Base-by-base conservation (phyloP, 2,888 invertebrate genomes). In the Eutolmus rufibarbis region DNA sequence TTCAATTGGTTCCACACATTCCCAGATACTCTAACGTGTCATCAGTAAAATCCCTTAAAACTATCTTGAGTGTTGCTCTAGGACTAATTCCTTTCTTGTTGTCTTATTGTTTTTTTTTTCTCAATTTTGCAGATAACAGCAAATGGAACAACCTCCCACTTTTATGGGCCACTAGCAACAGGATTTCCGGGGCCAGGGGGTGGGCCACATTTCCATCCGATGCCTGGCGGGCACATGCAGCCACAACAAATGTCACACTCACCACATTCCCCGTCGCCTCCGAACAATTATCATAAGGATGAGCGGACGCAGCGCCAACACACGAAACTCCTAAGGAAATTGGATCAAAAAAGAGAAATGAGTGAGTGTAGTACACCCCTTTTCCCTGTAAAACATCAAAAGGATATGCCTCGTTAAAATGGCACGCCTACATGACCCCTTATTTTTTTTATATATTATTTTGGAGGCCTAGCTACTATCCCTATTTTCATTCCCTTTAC, bases 221-320 rank as follows among this genome's bases (percentile, higher is more conserved):
- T 92, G 46, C 90, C 91, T 34, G 91, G 91, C 89, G 91, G 91
- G 19, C 93, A 93, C 89, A 91, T 92, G 89, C 91, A 92, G 87
- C 90, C 89, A 88, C 91, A 89, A 90, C 91, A 93, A 91, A 92
- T 93, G 85, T 94, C 95, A 90, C 95, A 95, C 91, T 94, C 95
- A 93, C 95, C 95, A 90, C 95, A 95, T 92, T 95, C 95, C 89
- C 94, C 94, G 88, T 94, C 94, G 74, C 95, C 95, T 86, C 95
- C 95, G 79, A 93, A 93, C 1, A 91, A 91, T 91, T 95, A 94
- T 92, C 96, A 95, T 91, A 96, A 96, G 92, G 96, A 97, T 92
- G 97, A 97, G 92, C 94, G 97, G 90, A 94, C 96, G 74, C 96
- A 96, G 91, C 93, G 96, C 89, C 96, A 96, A 92, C 95, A 96